phyloP scores from a whole-genome alignment of 37 sponge, comb jelly and placozoan genomes.

The Hexactinellida sp. region DNA sequence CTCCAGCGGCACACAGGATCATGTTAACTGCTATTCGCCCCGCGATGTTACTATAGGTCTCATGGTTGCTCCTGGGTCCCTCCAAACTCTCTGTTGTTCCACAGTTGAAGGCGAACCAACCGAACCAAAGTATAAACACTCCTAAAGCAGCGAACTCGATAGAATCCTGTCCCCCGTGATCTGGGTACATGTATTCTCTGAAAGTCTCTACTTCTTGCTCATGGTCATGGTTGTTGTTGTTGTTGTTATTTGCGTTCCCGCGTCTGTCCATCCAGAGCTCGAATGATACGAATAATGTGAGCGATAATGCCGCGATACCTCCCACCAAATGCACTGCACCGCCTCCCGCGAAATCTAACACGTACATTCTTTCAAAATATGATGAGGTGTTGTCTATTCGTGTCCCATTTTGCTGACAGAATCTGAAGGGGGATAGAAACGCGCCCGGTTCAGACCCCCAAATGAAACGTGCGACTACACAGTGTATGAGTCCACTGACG shows the following conservation, averaged over 20 bases:
- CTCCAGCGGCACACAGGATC: conserved; percentile 59
- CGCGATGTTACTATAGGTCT: conserved; percentile 31
- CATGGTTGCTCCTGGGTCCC: conserved; percentile 1
- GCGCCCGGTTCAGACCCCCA: conserved; percentile 16
- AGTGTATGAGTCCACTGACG: conserved; percentile 55
- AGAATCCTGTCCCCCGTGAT: conserved; percentile 41
- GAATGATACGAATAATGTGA: conserved; percentile 2
- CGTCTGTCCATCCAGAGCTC: neutral
- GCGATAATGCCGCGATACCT: neutral
- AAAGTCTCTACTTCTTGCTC: conserved; percentile 20
- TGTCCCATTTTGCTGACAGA: conserved; percentile 7
- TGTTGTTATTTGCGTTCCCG: neutral
- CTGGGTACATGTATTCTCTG: conserved; percentile 73
- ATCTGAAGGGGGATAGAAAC: conserved; percentile 29
- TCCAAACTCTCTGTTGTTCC: conserved; percentile 76
- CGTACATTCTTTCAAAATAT: conserved; percentile 32
- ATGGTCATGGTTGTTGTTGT: neutral
- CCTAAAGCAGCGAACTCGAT: conserved; percentile 73
- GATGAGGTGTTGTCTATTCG: neutral
- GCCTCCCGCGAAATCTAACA: conserved; percentile 82
- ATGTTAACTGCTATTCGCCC: conserved; percentile 76
- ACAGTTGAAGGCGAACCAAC: conserved; percentile 93
- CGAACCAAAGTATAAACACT: conserved; percentile 80
- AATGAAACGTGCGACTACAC: conserved; percentile 20
- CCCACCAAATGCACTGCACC: conserved; percentile 84